Evolutionary conservation across 2,888 invertebrate species (phyloP), one percentile per base, ranked within the genome.

Genomic region (Teinopalpus imperialis): DNA sequence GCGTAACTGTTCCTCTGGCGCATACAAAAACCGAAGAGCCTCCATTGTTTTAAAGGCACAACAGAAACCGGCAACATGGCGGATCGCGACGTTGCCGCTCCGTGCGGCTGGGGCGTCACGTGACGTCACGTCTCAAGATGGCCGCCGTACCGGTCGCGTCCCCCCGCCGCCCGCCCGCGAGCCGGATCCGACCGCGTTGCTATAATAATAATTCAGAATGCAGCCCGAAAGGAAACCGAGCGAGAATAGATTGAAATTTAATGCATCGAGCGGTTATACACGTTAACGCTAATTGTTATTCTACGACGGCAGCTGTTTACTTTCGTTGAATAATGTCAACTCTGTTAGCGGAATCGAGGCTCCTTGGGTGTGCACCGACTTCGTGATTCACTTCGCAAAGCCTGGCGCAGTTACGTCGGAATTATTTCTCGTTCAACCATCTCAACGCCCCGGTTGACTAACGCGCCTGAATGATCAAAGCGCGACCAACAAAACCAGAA

Each of bases 41-140:
- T 71, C 69, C 68, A 77, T 80, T 81, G 81, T 80, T 81, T 78
- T 76, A 78, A 74, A 77, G 74, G 71, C 75, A 81, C 75, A 79
- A 79, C 76, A 76, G 56, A 61, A 68, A 69, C 66, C 72, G 81
- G 78, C 80, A 79, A 82, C 82, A 71, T 71, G 65, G 79, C 70
- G 56, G 56, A 56, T 63, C 61, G 86, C 85, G 82, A 72, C 74
- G 87, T 87, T 88, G 88, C 86, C 87, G 67, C 64, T 41, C 75
- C 75, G 74, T 76, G 78, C 78, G 81, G 79, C 77, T 85, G 81
- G 81, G 78, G 86, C 87, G 88, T 88, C 86, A 86, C 79, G 87
- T 88, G 88, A 88, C 88, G 88, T 88, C 87, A 88, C 85, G 85
- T 86, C 87, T 85, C 86, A 88, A 88, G 86, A 87, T 88, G 88